Evolutionary conservation across 2,113 vertebrate species (phyloP).

Genomic region (Dascyllus trimaculatus): DNA sequence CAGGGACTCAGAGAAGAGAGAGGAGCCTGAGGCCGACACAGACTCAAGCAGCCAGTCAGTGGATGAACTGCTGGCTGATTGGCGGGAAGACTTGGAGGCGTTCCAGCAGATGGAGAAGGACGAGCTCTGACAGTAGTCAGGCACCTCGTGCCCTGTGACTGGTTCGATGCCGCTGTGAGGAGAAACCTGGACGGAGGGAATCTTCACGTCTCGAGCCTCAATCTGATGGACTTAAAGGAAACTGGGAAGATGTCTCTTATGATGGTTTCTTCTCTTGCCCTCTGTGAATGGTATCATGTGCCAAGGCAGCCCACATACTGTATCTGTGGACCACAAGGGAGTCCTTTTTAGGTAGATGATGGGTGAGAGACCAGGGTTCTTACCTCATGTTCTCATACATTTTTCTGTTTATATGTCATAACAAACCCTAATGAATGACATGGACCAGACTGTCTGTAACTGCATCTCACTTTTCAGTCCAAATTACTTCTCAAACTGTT

Average conservation of each 20-base stretch:
- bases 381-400: conserved; percentile 53
- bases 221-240: conserved; percentile 26
- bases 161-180: conserved; percentile 12
- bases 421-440: conserved; percentile 28
- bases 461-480: conserved; percentile 32
- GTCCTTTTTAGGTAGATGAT: conserved; percentile 36
- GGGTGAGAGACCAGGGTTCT: conserved; percentile 45
- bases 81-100: conserved; percentile 98
- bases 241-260: conserved; percentile 18
- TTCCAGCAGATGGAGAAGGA: conserved; percentile 99
- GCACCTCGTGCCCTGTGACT: conserved; percentile 29
- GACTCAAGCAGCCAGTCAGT: conserved; percentile 85
- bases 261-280: conserved; percentile 27
- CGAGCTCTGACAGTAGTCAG: conserved; percentile 91
- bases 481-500: conserved; percentile 38
- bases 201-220: conserved; percentile 34
- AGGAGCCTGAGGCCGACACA: conserved; percentile 56
- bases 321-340: conserved; percentile 48
- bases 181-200: conserved; percentile 9
- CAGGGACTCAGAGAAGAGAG: conserved; percentile 59
- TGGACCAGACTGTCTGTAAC: conserved; percentile 49
- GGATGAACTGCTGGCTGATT: conserved; percentile 95
- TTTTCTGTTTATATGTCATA: conserved; percentile 51
- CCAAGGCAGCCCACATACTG: conserved; percentile 53
- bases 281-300: conserved; percentile 39